These are phyloP conservation scores for Troglohyphantes excavatus DNA, from an alignment of 2,888 invertebrate genomes.

Conservation along the genomic window DNA sequence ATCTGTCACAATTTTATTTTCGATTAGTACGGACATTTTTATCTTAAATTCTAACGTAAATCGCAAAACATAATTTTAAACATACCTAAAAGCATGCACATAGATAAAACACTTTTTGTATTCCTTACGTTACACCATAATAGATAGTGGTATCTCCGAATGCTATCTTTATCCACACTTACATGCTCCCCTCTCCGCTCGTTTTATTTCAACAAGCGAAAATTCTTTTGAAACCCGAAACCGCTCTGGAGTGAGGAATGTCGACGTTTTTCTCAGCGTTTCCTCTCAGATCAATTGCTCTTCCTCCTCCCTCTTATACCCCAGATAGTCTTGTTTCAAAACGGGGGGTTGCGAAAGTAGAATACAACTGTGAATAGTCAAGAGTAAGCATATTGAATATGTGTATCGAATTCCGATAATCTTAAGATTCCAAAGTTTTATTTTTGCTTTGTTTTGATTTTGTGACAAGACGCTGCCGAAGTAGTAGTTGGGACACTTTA, in stretches of 20 bases:
- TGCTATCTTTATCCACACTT: slow-evolving; percentile 11
- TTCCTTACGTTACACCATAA: too few relatives aligned
- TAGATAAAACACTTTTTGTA: too few relatives aligned
- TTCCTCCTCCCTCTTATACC: slow-evolving; percentile 12
- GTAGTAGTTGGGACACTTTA: too few relatives aligned
- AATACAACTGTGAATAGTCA: slow-evolving; percentile 75
- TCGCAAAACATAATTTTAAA: too few relatives aligned
- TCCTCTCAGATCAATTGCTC: slow-evolving; percentile 64
- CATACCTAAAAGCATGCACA: too few relatives aligned
- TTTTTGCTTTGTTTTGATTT: slow-evolving; percentile 67
- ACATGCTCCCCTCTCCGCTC: not conserved
- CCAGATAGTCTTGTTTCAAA: slow-evolving; percentile 68
- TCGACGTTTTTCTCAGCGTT: slow-evolving; percentile 70
- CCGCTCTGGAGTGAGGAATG: slow-evolving; percentile 56
- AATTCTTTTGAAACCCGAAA: slow-evolving; percentile 73
- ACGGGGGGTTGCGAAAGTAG: slow-evolving; percentile 23
- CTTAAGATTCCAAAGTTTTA: slow-evolving; percentile 61
- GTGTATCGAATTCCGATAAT: slow-evolving; percentile 76
- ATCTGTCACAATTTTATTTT: too few relatives aligned
- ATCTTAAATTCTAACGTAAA: too few relatives aligned
- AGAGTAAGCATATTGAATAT: slow-evolving; percentile 75
- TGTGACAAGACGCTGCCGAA: not conserved
- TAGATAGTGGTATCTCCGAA: not conserved
- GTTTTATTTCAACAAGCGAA: slow-evolving; percentile 66
- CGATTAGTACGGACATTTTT: too few relatives aligned